Conservation (phyloP, 2,797 vertebrate species). For the Cyprinella venusta region DNA sequence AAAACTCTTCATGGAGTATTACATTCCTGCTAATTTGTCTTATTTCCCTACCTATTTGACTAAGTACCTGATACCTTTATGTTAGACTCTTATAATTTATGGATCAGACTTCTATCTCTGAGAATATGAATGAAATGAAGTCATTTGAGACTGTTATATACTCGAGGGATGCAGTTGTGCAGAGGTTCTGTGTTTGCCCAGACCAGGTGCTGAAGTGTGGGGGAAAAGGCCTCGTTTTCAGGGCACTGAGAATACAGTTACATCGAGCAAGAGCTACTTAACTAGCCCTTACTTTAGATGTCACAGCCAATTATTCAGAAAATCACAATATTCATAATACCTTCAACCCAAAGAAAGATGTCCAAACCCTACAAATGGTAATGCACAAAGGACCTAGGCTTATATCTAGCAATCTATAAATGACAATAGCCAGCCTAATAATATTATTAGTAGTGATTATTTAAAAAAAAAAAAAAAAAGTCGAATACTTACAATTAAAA, state of each 20-base stretch:
- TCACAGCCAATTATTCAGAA: slow-evolving; percentile 74
- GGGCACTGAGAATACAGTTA: slow-evolving; percentile 73
- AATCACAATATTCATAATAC: neutral
- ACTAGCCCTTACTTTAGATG: slow-evolving; percentile 74
- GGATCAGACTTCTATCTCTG: slow-evolving; percentile 71
- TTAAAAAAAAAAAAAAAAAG: neutral
- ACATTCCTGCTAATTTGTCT: slow-evolving; percentile 71
- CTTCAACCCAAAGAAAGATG: neutral
- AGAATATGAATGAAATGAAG: slow-evolving; percentile 80
- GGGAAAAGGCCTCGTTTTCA: slow-evolving; percentile 77
- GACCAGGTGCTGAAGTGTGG: slow-evolving; percentile 79
- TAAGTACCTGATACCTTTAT: slow-evolving; percentile 73
- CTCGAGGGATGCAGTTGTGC: slow-evolving; percentile 72
- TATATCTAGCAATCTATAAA: neutral
- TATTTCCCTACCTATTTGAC: slow-evolving; percentile 71
- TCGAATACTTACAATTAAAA: neutral
- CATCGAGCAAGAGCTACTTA: slow-evolving; percentile 67
- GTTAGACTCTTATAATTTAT: slow-evolving; percentile 73
- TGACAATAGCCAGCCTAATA: neutral
- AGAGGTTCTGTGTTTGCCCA: slow-evolving; percentile 70
- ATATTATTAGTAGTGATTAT: neutral
- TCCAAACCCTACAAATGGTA: neutral
- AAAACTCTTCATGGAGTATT: slow-evolving; percentile 49
- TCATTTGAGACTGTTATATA: slow-evolving; percentile 71
- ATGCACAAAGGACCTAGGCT: neutral